Evolutionary conservation across 2,888 invertebrate species (phyloP).

Genomic region (Nephrotoma flavescens): DNA sequence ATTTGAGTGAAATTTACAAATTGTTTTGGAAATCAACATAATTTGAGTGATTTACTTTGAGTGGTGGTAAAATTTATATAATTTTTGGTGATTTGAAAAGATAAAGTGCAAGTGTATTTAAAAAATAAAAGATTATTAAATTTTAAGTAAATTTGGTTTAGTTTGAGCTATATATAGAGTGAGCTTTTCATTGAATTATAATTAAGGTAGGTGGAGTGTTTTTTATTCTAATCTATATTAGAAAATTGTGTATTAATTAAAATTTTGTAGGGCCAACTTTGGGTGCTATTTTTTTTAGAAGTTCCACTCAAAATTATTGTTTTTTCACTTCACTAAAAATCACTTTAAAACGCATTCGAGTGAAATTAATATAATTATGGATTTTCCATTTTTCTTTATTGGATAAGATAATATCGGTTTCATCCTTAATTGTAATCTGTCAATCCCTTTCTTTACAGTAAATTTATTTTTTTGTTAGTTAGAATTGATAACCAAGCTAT

Average conservation of each 20-base stretch:
- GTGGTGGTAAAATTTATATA: neutral
- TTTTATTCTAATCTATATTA: neutral
- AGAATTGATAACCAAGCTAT: too few relatives aligned
- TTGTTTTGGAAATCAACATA: too few relatives aligned
- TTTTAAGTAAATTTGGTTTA: neutral
- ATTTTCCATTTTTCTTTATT: too few relatives aligned
- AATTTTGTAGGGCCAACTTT: neutral
- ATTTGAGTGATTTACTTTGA: neutral
- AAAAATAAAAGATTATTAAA: neutral
- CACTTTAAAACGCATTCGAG: too few relatives aligned
- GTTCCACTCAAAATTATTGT: neutral
- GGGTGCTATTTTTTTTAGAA: neutral
- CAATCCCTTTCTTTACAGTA: too few relatives aligned
- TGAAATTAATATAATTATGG: too few relatives aligned
- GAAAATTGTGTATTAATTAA: neutral
- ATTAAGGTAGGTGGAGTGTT: neutral
- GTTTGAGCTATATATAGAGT: neutral
- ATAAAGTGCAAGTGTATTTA: neutral
- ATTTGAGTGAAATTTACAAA: neutral
- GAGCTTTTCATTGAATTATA: neutral
- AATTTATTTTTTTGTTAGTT: too few relatives aligned
- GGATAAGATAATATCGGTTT: too few relatives aligned
- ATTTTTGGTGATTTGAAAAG: neutral
- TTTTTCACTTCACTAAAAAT: neutral
- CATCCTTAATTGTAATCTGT: too few relatives aligned